Evolutionary conservation across 2,888 invertebrate species (phyloP), one percentile per base, ranked within the genome.

Genomic region (Erpobdella octoculata): DNA sequence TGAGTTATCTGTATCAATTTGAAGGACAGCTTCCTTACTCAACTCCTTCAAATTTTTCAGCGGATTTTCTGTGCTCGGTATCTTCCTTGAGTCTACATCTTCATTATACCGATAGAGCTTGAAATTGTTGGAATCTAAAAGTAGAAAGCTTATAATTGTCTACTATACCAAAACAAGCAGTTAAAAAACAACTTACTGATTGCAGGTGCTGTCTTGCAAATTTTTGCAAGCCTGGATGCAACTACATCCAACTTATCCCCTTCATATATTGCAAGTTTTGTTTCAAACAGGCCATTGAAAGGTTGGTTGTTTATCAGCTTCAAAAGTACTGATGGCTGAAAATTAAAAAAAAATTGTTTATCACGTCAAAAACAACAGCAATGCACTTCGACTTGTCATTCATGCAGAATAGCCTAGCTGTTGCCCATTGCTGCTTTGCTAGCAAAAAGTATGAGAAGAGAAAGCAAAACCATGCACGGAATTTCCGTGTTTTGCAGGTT

Each of bases 271-370:
- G 88, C 87, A 6, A 92, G 81, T 2, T 82, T 81, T 9, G 88
- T 85, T 2, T 89, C 87, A 84, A 95, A 93, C 36, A 91, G 85
- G 0, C 91, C 90, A 74, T 87, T 89, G 74, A 87, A 86, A n/a
- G 89, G 88, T 74, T 88, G 87, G 0, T 91, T 91, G 86, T 96
- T 95, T 31, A 88, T 81, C 61, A 91, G 21, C 21, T 21, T 65
- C 31, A 73, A 31, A 4, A 31, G 18, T 21, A 70, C 73, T 6
- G 66, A 59, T 33, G 64, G 53, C 73, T 74, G 61, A 15, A 62
- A 48, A 46, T 18, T 69, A 15, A 64, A 0, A 66, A 71, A 67
- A 6, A 70, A n/a, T n/a, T n/a, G n/a, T n/a, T n/a, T n/a, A n/a
- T n/a, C n/a, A n/a, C n/a, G n/a, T n/a, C n/a, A n/a, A n/a, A n/a